Evolutionary conservation across 2,888 invertebrate genomes (phyloP).

Genomic region (Leptura quadrifasciata): DNA sequence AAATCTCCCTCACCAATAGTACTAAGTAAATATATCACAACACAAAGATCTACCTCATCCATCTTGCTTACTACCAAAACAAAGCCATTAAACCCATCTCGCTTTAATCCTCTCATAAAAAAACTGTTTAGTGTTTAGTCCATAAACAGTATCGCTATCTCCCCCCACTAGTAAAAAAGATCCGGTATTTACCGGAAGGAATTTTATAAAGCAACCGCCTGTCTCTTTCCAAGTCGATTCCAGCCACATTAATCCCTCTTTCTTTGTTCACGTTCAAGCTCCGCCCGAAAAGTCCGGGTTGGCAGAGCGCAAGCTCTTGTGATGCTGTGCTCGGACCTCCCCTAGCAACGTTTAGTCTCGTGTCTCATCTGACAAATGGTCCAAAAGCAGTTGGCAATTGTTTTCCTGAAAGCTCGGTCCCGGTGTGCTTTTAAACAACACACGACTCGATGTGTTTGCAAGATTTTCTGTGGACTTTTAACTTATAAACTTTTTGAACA

Average conservation of each 20-base stretch:
- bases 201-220: constrained; percentile 47
- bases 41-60: constrained; percentile 63
- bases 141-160: constrained; percentile 73
- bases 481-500: background rate
- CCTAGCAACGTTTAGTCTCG: constrained; percentile 69
- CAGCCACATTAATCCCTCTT: constrained; percentile 43
- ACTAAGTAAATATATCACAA: constrained; percentile 66
- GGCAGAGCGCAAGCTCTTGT: constrained; percentile 53
- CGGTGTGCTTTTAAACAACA: constrained; percentile 42
- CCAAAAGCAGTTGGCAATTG: constrained; percentile 55
- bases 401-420: constrained; percentile 52
- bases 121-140: constrained; percentile 73
- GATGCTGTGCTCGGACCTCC: constrained; percentile 67
- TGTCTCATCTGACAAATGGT: constrained; percentile 58
- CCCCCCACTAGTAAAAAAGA: constrained; percentile 68
- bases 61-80: constrained; percentile 68
- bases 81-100: constrained; percentile 70
- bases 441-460: constrained; percentile 28
- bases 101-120: constrained; percentile 71
- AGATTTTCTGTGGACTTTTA: constrained; percentile 7
- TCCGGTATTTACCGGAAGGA: constrained; percentile 65
- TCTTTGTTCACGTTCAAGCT: constrained; percentile 41
- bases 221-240: constrained; percentile 46
- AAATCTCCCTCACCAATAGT: constrained; percentile 66
- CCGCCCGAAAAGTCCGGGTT: constrained; percentile 53